Evolutionary conservation across 2,888 invertebrate species (phyloP), one percentile per base, ranked within the genome.

Genomic region (Drosophila cracens): DNA sequence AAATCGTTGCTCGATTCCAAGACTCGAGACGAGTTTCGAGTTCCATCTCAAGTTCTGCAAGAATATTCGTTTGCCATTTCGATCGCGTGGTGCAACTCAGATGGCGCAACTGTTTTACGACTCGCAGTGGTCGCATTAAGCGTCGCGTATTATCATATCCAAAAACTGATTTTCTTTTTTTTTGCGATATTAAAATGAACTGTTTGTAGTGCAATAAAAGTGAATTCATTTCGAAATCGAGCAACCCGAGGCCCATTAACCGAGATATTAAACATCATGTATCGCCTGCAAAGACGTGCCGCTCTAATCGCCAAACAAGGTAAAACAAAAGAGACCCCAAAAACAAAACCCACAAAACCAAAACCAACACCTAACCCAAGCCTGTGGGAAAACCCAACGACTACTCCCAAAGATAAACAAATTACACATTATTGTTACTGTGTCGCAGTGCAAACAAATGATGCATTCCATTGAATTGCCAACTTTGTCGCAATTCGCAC

Each of bases 221-320:
- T 57, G 60, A 59, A 33, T 54, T 51, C 8, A n/a, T 57, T 33
- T 27, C n/a, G 10, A 33, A 68, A 56, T 51, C 60, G 75, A 71
- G 53, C 51, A 62, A 77, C 58, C 57, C 36, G 25, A 59, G 2
- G 16, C 16, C 27, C 25, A 49, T 25, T n/a, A 27, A 58, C 2
- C 25, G n/a, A n/a, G 16, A 40, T 25, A 31, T 16, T 57, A 62
- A 71, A 49, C 75, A 81, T 52, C 76, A 92, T 92, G 92, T 92
- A 91, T 86, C 92, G 92, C 79, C 85, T 92, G 83, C 92, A 92
- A 81, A 83, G 93, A 83, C 80, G 85, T 48, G 87, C 92, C 65
- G 91, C 93, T 76, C 79, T 92, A 63, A 92, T 92, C 80, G 89
- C 92, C 83, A 92, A 92, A 85, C 89, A 92, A 92, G 92, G 92